Evolutionary conservation across 2,888 invertebrate genomes (phyloP).

Genomic region (Chaetogeoica ovagalla): DNA sequence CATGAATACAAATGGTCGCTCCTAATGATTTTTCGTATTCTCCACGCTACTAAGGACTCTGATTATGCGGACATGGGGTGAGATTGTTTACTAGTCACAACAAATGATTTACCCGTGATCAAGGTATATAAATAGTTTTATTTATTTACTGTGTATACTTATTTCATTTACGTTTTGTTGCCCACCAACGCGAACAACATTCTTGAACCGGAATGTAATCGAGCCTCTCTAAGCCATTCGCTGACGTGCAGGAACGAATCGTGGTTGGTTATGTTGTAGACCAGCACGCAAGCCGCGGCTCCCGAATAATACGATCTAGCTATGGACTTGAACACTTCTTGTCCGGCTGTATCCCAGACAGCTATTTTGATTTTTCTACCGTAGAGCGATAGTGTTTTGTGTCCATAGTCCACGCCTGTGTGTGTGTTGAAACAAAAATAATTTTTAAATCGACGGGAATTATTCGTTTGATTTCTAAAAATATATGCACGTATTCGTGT

Average conservation of each 20-base stretch:
- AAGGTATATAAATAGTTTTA: too few relatives aligned
- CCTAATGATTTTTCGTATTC: too few relatives aligned
- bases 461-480: too few relatives aligned
- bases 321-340: constrained; percentile 98
- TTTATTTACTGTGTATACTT: neutral
- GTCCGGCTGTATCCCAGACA: constrained; percentile 99
- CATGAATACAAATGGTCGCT: too few relatives aligned
- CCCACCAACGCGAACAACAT: constrained; percentile 99
- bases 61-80: too few relatives aligned
- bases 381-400: constrained; percentile 92
- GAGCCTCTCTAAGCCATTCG: constrained; percentile 99
- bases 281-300: constrained; percentile 98
- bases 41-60: too few relatives aligned
- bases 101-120: too few relatives aligned
- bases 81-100: too few relatives aligned
- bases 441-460: too few relatives aligned
- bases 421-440: neutral
- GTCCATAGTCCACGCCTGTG: constrained; percentile 40
- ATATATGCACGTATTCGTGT: too few relatives aligned
- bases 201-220: constrained; percentile 97
- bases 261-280: constrained; percentile 99
- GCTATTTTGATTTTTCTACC: constrained; percentile 99
- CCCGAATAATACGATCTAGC: constrained; percentile 99
- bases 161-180: constrained; percentile 75
- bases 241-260: constrained; percentile 98